Evolutionary conservation across 1,140 invertebrate genomes (phyloP), one percentile per base, ranked within the genome.

Genomic region (Pogonognathellus flavescens): DNA sequence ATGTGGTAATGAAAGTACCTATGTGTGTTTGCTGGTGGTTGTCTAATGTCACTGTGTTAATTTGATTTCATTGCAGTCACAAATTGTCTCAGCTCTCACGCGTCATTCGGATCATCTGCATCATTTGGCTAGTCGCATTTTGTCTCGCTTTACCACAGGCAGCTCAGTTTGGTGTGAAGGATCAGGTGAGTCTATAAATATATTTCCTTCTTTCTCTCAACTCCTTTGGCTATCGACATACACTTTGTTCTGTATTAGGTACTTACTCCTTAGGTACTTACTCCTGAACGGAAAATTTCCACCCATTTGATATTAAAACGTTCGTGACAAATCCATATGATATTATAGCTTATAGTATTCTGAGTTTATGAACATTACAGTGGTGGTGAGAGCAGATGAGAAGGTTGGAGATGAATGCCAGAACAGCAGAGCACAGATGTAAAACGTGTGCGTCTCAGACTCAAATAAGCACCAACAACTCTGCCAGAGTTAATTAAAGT

Each of bases 81-180:
- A 88, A 87, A 80, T 59, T 88, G 25, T 88, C 88, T 8, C 92
- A 92, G 84, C 90, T 94, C 18, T 92, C 92, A 16, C 90, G 94
- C 55, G 93, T 93, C 16, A 90, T 94, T 18, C 92, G 92, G 85
- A 91, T 92, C 82, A 93, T 94, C 53, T 82, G 92, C 4, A 89
- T 90, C 18, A 93, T 94, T 83, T 94, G 94, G 94, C 87, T 93
- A 0, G 87, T 93, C 1, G 91, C 93, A 41, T 89, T 91, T 16
- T 91, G 94, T 55, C 93, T 94, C 14, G 97, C 97, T 3, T 91
- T 97, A 60, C 97, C 97, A 0, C 91, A 92, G 85, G 92, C 92
- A 6, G 91, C 92, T 6, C 92, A 92, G 86, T 91, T 91, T 82
- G 91, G 91, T 16, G 88, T 91, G 52, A 85, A 89, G 20, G 89